Conservation (phyloP, 2,888 invertebrate species). For the Fragum sueziense region DNA sequence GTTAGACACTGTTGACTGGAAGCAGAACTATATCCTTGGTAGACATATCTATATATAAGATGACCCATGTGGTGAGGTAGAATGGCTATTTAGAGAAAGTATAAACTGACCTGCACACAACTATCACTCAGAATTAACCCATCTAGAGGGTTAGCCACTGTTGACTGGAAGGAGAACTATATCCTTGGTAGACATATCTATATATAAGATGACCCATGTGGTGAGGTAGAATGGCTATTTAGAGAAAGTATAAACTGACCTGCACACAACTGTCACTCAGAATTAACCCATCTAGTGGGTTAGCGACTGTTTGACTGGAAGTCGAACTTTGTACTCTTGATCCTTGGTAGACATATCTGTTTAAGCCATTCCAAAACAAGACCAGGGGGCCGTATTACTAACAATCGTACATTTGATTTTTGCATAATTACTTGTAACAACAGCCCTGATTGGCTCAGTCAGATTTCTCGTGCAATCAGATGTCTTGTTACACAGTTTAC, state of each 20-base stretch:
- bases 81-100: too few relatives aligned
- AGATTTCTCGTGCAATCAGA: too few relatives aligned
- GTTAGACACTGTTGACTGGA: background rate
- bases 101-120: conserved; percentile 51
- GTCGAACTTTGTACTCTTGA: conserved; percentile 17
- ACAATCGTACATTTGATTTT: too few relatives aligned
- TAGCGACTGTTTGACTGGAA: background rate
- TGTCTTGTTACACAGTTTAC: too few relatives aligned
- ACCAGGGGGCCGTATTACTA: too few relatives aligned
- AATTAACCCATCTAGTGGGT: conserved; percentile 21
- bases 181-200: conserved; percentile 38
- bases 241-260: conserved; percentile 39
- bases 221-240: too few relatives aligned
- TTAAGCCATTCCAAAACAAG: too few relatives aligned
- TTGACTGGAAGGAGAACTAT: background rate
- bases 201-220: too few relatives aligned
- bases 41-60: conserved; percentile 47
- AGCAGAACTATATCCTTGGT: conserved; percentile 10
- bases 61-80: too few relatives aligned
- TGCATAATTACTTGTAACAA: too few relatives aligned
- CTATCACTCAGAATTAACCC: conserved; percentile 51
- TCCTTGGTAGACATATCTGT: conserved; percentile 38
- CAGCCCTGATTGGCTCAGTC: too few relatives aligned
- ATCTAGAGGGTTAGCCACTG: conserved; percentile 8
- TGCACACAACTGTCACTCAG: conserved; percentile 58